phyloP scores from a whole-genome alignment of 2,113 vertebrate genomes.

The Thermophis baileyi region DNA sequence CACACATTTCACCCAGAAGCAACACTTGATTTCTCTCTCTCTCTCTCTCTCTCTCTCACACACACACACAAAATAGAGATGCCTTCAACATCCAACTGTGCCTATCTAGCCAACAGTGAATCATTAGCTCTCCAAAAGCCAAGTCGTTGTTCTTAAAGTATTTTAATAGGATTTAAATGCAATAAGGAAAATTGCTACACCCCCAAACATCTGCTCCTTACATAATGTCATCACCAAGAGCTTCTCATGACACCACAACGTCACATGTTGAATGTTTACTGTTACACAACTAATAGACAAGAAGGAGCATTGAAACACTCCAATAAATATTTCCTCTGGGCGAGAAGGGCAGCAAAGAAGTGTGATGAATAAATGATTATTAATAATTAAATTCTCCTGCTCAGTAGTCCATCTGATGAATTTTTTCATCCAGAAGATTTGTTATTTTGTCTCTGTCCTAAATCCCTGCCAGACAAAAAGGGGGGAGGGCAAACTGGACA shows the following conservation, averaged over 20 bases:
- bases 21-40: background rate
- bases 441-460: background rate
- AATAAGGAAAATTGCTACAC: background rate
- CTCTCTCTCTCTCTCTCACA: too few species aligned
- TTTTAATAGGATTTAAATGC: background rate
- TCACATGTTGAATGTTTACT: background rate
- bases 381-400: background rate
- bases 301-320: too few species aligned
- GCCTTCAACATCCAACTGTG: background rate
- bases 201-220: background rate
- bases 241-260: background rate
- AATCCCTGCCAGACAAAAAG: background rate
- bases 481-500: background rate
- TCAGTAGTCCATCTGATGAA: background rate
- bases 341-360: background rate
- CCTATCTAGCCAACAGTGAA: background rate
- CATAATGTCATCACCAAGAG: background rate
- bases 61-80: background rate
- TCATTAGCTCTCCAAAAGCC: background rate
- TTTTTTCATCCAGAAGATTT: background rate
- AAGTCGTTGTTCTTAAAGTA: background rate
- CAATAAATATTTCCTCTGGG: background rate
- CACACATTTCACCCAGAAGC: background rate
- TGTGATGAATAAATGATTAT: background rate
- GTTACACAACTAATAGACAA: background rate